Evolutionary conservation across 2,888 invertebrate genomes (phyloP).

Genomic region (Nysson spinosus): DNA sequence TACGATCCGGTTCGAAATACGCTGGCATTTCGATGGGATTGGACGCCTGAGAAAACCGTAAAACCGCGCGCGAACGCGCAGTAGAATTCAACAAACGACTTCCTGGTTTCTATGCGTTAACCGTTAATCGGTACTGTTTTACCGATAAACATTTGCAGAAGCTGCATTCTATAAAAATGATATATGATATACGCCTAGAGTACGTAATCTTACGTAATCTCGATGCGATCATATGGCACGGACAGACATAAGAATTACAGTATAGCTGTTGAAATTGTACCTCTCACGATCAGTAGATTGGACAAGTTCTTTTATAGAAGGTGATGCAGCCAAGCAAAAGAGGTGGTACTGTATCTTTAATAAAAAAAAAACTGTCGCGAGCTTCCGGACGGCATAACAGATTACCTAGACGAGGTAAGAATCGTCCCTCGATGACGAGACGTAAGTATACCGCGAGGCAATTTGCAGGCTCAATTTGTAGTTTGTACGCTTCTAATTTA

Average conservation of each 20-base stretch:
- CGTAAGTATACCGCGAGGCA: conserved; percentile 63
- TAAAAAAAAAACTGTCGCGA: conserved; percentile 2
- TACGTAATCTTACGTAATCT: background rate
- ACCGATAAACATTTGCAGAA: conserved; percentile 22
- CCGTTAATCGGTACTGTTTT: conserved; percentile 55
- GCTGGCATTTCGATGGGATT: conserved; percentile 45
- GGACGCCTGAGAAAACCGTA: conserved; percentile 45
- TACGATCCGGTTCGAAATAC: conserved; percentile 50
- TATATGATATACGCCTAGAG: conserved; percentile 3
- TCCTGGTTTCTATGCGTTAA: conserved; percentile 48
- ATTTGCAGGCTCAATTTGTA: conserved; percentile 71
- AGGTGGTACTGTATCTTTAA: background rate
- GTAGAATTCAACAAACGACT: conserved; percentile 55
- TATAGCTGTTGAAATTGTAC: background rate
- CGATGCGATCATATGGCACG: background rate
- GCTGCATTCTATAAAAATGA: conserved; percentile 1
- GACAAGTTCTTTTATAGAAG: background rate
- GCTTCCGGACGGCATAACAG: conserved; percentile 19
- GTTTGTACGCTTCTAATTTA: conserved; percentile 72
- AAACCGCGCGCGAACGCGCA: conserved; percentile 34
- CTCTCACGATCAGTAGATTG: background rate
- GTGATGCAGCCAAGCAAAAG: conserved; percentile 1
- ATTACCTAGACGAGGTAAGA: conserved; percentile 12
- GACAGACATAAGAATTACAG: background rate
- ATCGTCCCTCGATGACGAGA: conserved; percentile 15